These are phyloP conservation scores for Oreochromis tanganicae DNA, from an alignment of 2,113 vertebrate genomes.

Conservation along the genomic window DNA sequence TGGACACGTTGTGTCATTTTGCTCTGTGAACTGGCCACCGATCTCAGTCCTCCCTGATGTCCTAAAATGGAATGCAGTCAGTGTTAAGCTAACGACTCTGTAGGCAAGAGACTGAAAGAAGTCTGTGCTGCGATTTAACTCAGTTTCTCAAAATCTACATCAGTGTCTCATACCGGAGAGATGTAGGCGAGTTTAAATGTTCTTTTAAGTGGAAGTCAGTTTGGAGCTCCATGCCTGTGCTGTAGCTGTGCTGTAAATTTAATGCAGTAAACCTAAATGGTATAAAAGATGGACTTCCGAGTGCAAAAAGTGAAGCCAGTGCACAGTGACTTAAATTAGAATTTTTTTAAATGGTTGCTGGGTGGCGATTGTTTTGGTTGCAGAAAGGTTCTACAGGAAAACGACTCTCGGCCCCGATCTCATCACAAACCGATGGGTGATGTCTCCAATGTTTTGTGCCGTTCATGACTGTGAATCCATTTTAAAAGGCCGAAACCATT, in stretches of 20 bases:
- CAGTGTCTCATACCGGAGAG: not conserved
- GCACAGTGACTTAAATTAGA: not conserved
- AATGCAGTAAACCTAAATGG: not conserved
- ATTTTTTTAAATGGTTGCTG: not conserved
- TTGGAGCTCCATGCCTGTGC: not conserved
- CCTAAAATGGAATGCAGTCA: not conserved
- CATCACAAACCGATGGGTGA: not conserved
- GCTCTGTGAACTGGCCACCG: not conserved
- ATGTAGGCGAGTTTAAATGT: not conserved
- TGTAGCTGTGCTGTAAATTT: not conserved
- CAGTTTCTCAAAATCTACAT: not conserved
- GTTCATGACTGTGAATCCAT: not conserved
- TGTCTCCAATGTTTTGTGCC: not conserved
- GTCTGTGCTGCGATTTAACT: not conserved
- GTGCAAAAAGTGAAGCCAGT: not conserved
- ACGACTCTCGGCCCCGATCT: accelerated
- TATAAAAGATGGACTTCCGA: not conserved
- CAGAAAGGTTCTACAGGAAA: not conserved
- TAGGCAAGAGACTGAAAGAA: not conserved
- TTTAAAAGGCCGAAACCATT: not conserved
- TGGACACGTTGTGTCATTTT: not conserved
- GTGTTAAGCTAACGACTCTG: not conserved
- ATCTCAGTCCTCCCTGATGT: not conserved
- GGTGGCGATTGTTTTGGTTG: not conserved
- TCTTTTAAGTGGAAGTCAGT: not conserved